phyloP scores from a whole-genome alignment of 2,888 invertebrate genomes.

The Vannuccia rotundouncinata region DNA sequence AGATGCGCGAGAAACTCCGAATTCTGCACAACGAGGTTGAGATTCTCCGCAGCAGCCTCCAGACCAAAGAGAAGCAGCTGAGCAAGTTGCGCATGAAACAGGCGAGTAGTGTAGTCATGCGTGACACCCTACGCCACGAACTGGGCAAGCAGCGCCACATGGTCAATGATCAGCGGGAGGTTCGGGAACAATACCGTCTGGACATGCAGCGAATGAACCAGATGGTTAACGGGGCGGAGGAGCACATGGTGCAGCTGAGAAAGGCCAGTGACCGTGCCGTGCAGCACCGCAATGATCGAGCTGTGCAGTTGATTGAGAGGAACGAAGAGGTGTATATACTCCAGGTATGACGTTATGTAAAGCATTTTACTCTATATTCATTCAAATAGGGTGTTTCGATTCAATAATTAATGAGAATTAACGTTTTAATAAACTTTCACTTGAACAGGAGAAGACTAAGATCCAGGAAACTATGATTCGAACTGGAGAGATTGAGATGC shows the following conservation, averaged over 20 bases:
- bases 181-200: conserved; percentile 54
- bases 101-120: conserved; percentile 51
- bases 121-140: conserved; percentile 55
- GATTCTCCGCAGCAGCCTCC: conserved; percentile 54
- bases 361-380: neutral
- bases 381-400: too few relatives aligned
- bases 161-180: conserved; percentile 50
- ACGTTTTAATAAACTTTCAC: too few relatives aligned
- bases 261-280: conserved; percentile 54
- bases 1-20: conserved; percentile 57
- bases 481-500: conserved; percentile 54
- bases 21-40: conserved; percentile 57
- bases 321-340: conserved; percentile 57
- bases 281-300: conserved; percentile 54
- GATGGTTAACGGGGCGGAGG: conserved; percentile 56
- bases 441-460: conserved; percentile 50
- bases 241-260: conserved; percentile 53
- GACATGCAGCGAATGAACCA: conserved; percentile 55
- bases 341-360: conserved; percentile 41
- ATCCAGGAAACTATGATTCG: conserved; percentile 56
- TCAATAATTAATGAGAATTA: too few relatives aligned
- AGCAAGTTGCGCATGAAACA: conserved; percentile 54
- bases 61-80: conserved; percentile 44
- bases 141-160: conserved; percentile 53
- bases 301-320: conserved; percentile 54